Evolutionary conservation across 2,888 invertebrate species (phyloP).

Genomic region (Drosophila affinis): DNA sequence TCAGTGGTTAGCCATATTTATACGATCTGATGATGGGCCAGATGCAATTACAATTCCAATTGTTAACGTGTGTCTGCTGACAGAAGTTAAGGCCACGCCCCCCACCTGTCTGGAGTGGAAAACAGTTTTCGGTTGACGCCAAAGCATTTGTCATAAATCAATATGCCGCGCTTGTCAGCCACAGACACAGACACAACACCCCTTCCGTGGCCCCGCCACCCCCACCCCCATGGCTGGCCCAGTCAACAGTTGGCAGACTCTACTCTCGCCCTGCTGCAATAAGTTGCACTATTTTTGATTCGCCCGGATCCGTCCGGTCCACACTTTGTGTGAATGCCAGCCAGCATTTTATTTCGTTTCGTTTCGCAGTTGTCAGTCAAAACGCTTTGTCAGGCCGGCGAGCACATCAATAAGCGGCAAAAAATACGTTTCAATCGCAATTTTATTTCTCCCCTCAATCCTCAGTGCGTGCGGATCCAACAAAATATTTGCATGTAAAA

Average conservation of each 20-base stretch:
- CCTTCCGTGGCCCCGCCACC: background rate
- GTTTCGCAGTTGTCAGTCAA: conserved; percentile 61
- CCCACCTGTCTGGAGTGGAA: conserved; percentile 18
- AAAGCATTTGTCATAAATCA: conserved; percentile 69
- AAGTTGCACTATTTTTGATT: conserved; percentile 57
- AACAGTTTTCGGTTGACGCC: conserved; percentile 37
- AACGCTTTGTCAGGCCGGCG: conserved; percentile 61
- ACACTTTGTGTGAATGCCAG: conserved; percentile 39
- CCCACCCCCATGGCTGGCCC: background rate
- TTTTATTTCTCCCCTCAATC: conserved; percentile 29
- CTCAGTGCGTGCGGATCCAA: conserved; percentile 21
- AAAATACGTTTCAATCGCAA: conserved; percentile 54
- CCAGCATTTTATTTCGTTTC: conserved; percentile 37
- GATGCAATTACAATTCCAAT: conserved; percentile 42
- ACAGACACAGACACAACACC: background rate
- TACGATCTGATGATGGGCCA: conserved; percentile 29
- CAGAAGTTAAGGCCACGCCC: conserved; percentile 41
- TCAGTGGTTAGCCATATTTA: conserved; percentile 19
- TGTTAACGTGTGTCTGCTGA: conserved; percentile 48
- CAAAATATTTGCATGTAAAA: conserved; percentile 57
- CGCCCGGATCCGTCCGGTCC: conserved; percentile 19
- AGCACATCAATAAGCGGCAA: conserved; percentile 56
- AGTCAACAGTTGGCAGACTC: conserved; percentile 4
- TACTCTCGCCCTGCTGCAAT: conserved; percentile 16
- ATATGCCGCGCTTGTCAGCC: conserved; percentile 49